phyloP scores from a whole-genome alignment of 2,113 vertebrate genomes.

The Chiloscyllium plagiosum region DNA sequence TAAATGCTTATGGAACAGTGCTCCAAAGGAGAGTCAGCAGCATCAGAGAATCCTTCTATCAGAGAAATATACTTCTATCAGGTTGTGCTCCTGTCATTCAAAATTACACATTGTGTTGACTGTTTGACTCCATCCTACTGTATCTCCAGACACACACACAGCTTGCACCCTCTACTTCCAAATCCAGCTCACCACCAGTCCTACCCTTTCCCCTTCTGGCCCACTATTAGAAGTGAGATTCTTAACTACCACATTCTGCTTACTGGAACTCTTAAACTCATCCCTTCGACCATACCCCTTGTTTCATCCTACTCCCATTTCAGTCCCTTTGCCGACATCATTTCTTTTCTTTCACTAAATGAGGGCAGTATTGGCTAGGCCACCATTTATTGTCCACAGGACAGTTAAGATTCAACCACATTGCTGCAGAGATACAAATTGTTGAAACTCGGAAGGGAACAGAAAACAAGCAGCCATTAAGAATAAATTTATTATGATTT shows the following conservation, averaged over 20 bases:
- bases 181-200: not conserved
- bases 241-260: not conserved
- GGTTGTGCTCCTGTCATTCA: not conserved
- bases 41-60: not conserved
- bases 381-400: too few relatives aligned
- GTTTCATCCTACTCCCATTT: not conserved
- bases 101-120: not conserved
- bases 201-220: not conserved
- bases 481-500: slow-evolving; percentile 7
- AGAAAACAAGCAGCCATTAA: not conserved
- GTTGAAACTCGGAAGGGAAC: not conserved
- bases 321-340: not conserved
- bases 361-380: too few relatives aligned
- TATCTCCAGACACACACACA: not conserved
- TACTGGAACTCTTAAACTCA: not conserved
- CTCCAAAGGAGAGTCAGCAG: not conserved
- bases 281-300: not conserved
- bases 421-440: not conserved
- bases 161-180: not conserved
- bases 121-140: not conserved
- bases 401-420: too few relatives aligned
- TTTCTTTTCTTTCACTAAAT: too few relatives aligned
- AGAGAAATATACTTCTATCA: not conserved
- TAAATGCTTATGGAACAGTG: not conserved
- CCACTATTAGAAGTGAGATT: not conserved